These are phyloP conservation scores for Capra hircus DNA, from an alignment of 2,113 vertebrate species.

Conservation along the genomic window DNA sequence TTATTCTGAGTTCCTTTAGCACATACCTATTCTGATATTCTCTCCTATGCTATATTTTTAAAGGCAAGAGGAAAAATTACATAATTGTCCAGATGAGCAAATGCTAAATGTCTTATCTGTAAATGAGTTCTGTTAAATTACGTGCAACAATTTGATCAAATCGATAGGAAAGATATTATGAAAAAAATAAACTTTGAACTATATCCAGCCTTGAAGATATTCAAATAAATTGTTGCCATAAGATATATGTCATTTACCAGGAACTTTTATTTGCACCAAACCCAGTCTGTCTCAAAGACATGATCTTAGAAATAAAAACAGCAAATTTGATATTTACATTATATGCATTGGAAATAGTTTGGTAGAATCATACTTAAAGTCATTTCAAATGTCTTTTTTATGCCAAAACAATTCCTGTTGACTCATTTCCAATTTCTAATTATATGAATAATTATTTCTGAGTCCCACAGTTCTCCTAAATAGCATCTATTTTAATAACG, in stretches of 20 bases:
- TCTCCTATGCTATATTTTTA: conserved; percentile 11
- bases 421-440: conserved; percentile 68
- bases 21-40: background rate
- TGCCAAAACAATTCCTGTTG: conserved; percentile 42
- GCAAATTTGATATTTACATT: background rate
- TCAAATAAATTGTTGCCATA: background rate
- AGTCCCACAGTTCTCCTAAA: conserved; percentile 60
- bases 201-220: background rate
- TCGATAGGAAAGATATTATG: background rate
- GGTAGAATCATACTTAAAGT: background rate
- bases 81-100: background rate
- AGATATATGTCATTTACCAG: background rate
- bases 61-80: background rate
- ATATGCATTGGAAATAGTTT: background rate
- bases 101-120: background rate
- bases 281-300: background rate
- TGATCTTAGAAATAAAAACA: conserved; percentile 8
- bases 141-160: background rate
- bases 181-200: conserved; percentile 27
- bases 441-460: conserved; percentile 70
- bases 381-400: conserved; percentile 46
- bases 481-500: conserved; percentile 66
- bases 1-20: conserved; percentile 37
- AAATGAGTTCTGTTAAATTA: background rate
- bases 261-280: conserved; percentile 17